Percentiles rank a stretch among this genome's conserved stretches.
Evolutionary conservation across 2,888 invertebrate genomes (phyloP).

Genomic region (Phymatocera aterrima): DNA sequence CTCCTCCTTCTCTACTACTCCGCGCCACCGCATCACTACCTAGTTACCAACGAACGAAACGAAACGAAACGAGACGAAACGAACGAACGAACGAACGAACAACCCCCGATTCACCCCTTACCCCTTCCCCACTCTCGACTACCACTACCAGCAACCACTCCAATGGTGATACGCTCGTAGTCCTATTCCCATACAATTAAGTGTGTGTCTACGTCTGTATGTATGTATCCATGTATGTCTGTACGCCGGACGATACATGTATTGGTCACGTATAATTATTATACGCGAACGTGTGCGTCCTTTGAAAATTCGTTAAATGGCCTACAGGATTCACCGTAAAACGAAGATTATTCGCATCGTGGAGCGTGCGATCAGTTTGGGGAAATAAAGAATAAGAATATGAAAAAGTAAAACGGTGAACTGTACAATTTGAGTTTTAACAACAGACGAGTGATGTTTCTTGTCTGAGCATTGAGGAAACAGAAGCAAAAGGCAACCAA

Average conservation of each 20-base stretch:
- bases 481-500: too few relatives aligned
- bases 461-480: too few relatives aligned
- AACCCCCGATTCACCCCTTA: neutral
- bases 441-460: too few relatives aligned
- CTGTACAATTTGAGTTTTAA: neutral
- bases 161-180: neutral
- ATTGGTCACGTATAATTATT: neutral
- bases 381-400: neutral
- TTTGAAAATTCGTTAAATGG: constrained; percentile 28
- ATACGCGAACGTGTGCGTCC: neutral
- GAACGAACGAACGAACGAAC: neutral
- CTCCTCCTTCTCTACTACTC: too few relatives aligned
- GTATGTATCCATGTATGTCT: neutral
- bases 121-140: constrained; percentile 28
- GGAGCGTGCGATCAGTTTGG: neutral
- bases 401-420: too few relatives aligned
- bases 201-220: neutral
- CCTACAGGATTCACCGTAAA: constrained; percentile 39
- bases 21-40: constrained; percentile 53
- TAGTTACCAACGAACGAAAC: constrained; percentile 63
- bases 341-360: constrained; percentile 19
- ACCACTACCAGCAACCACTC: constrained; percentile 18
- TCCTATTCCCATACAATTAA: neutral
- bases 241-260: neutral
- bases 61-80: too few relatives aligned